Base-by-base conservation (phyloP, 2,888 invertebrate species). In the Odontomyia ornata region DNA sequence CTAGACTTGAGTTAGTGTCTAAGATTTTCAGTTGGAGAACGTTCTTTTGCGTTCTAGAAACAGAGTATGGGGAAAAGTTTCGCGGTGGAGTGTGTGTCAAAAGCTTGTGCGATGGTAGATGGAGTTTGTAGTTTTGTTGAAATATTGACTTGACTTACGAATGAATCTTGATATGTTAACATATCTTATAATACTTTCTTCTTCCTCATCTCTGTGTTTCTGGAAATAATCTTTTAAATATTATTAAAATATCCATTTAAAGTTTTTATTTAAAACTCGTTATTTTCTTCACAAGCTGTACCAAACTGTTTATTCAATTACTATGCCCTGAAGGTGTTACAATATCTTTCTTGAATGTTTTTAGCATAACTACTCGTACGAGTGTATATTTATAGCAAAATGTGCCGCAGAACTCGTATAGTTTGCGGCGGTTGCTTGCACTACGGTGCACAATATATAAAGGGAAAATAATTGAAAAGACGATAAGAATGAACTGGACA, bases 381-480 rank as follows among this genome's bases (percentile, higher is more conserved):
- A 4, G 52, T 9, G n/a, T 18, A 52, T 15, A 15, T 18, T 4
- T n/a, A 18, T 15, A 52, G 52, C 13, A 18, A n/a, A 52, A 52
- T 13, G 36, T 36, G 36, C 36, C 36, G 9, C 9, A 36, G 36
- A 5, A 36, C 3, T 36, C 9, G 36, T 36, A 36, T 3, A 3
- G 3, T 36, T 36, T 36, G 36, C 36, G 3, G 36, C 36, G 9
- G 9, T 9, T 36, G 36, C n/a, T n/a, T n/a, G n/a, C n/a, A n/a
- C n/a, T n/a, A n/a, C n/a, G n/a, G n/a, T n/a, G 36, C 36, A 36
- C 36, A 9, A 36, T 36, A 36, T 36, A 36, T n/a, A 36, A 67
- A 43, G 43, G 46, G 43, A 67, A 67, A 67, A 67, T 67, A 67
- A 67, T 67, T 67, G 67, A 67, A 67, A 67, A 67, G 67, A 7